These are phyloP conservation scores for Antennarius striatus DNA, from an alignment of 2,113 vertebrate species.

Conservation along the genomic window DNA sequence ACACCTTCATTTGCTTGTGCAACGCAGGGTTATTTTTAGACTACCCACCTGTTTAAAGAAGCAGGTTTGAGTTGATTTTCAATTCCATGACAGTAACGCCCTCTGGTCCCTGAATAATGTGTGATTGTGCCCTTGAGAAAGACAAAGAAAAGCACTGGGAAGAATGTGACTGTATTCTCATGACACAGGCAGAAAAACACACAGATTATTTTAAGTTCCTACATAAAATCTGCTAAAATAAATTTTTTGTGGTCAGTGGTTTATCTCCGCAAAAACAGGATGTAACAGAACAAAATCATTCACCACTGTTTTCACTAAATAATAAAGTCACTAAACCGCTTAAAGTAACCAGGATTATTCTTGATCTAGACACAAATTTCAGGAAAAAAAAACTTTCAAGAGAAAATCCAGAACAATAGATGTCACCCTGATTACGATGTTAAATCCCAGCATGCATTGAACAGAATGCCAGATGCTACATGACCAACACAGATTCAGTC, in stretches of 20 bases:
- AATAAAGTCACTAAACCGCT: not conserved
- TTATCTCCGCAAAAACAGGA: not conserved
- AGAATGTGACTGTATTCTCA: conserved; percentile 21
- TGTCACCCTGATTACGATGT: too few species aligned
- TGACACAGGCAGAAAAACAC: not conserved
- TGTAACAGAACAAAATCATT: not conserved
- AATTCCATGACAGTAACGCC: conserved; percentile 4
- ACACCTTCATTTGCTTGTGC: not conserved
- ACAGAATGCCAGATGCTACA: not conserved
- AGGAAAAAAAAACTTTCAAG: too few species aligned
- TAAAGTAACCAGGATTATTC: not conserved
- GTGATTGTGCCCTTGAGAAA: conserved; percentile 34
- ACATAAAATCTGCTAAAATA: not conserved
- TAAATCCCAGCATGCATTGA: not conserved
- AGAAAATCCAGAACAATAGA: too few species aligned
- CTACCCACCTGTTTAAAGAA: conserved; percentile 15
- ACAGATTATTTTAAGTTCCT: conserved; percentile 3
- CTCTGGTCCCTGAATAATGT: conserved; percentile 17
- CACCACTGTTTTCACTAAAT: not conserved
- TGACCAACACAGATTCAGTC: not conserved
- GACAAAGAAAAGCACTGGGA: conserved; percentile 9
- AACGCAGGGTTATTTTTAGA: conserved; percentile 24
- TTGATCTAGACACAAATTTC: too few species aligned
- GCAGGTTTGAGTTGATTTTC: conserved; percentile 21
- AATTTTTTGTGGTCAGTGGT: not conserved